phyloP scores from a whole-genome alignment of 2,113 vertebrate species.

The Capreolus pygargus region DNA sequence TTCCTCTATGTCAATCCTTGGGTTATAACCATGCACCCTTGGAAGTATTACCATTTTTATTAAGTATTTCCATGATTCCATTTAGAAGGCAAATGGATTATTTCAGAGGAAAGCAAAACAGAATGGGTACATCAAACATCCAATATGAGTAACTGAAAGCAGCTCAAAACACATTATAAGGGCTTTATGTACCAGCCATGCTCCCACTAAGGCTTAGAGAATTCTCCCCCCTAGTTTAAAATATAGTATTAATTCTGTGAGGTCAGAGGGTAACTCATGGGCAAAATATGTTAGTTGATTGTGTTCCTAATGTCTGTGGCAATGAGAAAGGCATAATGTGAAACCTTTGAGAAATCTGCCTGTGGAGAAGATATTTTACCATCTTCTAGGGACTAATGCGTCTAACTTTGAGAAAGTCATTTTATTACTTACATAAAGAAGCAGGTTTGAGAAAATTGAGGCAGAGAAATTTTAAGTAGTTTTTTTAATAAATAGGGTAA shows the following conservation, averaged over 20 bases:
- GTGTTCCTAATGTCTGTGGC: neutral
- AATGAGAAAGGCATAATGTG: neutral
- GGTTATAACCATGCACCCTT: conserved; percentile 24
- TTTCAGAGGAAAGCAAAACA: conserved; percentile 65
- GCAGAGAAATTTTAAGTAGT: neutral
- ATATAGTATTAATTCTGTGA: conserved; percentile 36
- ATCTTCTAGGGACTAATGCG: neutral
- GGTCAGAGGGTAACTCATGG: conserved; percentile 24
- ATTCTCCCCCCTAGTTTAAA: neutral
- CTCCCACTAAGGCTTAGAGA: neutral
- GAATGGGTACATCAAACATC: conserved; percentile 55
- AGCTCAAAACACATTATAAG: conserved; percentile 47
- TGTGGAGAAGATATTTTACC: neutral
- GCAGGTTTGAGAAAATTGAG: conserved; percentile 41
- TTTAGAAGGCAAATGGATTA: conserved; percentile 68
- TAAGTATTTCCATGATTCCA: conserved; percentile 62
- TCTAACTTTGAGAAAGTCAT: conserved; percentile 23
- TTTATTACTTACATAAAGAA: conserved; percentile 28
- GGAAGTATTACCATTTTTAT: conserved; percentile 67
- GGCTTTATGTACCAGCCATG: neutral
- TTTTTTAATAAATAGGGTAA: conserved; percentile 3
- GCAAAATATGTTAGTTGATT: conserved; percentile 29
- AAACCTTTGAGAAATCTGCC: conserved; percentile 24
- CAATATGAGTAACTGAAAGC: conserved; percentile 19
- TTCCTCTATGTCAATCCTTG: conserved; percentile 36